Base-by-base conservation (phyloP, 2,113 vertebrate species). In the Setophaga kirtlandii region DNA sequence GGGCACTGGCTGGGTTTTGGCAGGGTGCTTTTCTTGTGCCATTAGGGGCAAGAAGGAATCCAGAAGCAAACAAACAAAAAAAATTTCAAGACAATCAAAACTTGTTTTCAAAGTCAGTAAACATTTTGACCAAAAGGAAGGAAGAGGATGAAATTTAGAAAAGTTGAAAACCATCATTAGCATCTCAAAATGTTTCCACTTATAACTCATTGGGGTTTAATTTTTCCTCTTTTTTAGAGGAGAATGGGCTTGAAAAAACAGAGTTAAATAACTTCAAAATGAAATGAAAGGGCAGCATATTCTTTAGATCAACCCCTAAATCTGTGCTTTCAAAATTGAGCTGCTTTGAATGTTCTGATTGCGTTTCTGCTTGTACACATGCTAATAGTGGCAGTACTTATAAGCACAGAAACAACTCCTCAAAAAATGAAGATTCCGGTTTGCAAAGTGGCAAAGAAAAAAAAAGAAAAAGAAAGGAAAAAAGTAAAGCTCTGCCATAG, bases 181-280 rank as follows among this genome's bases (percentile, higher is more conserved):
- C 74, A 89, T 90, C 60, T 90, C 64, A 86, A 84, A 93, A 93
- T 50, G 63, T 75, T 94, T 87, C 89, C 49, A 62, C 86, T 80
- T 80, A 68, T 52, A 95, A 74, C 19, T 39, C 50, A 44, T 10
- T 25, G 15, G 2, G 4, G 39, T 37, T 44, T 62, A 30, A 49
- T 69, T 68, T 44, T 4, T 15, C 5, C 12, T 74, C 46, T 78
- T 87, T 87, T 81, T 50, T 21, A 76, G 68, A 89, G 35, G 16
- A 87, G 41, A 95, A 92, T 49, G 25, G 7, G 25, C 53, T 89
- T 82, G 52, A 52, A 82, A 65, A 94, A 94, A 28, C 24, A 81
- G 41, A 62, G 28, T 83, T 83, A 94, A 87, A 37, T 63, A 86
- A 86, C 69, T 89, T 87, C 62, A 83, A 82, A 91, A 78, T 33